phyloP scores from a whole-genome alignment of 2,797 vertebrate species.

The Chiloscyllium punctatum region DNA sequence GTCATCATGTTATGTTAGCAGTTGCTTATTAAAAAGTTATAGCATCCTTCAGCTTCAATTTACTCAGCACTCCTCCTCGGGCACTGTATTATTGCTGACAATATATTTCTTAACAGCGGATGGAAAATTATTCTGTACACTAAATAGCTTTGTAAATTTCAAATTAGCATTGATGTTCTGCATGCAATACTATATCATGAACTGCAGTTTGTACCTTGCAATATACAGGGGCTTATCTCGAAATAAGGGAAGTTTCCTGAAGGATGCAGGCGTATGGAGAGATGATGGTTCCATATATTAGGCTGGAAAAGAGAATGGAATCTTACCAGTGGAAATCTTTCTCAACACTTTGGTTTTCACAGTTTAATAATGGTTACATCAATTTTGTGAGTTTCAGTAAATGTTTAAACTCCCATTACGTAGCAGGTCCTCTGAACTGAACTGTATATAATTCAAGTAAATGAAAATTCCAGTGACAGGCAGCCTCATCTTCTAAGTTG shows the following conservation, averaged over 20 bases:
- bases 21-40: neutral
- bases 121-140: neutral
- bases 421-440: neutral
- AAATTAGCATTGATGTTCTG: neutral
- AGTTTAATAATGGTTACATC: neutral
- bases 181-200: neutral
- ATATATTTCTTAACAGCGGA: neutral
- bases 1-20: neutral
- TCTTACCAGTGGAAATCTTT: neutral
- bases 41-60: neutral
- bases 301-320: neutral
- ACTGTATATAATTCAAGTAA: constrained; percentile 9
- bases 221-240: neutral
- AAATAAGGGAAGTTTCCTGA: neutral
- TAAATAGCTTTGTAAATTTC: constrained; percentile 10
- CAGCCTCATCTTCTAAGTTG: neutral
- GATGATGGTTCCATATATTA: neutral
- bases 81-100: neutral
- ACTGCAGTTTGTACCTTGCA: neutral
- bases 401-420: neutral
- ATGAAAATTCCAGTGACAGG: neutral
- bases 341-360: neutral
- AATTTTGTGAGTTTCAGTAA: neutral
- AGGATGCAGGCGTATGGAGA: neutral
- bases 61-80: neutral